phyloP scores from a whole-genome alignment of 2,797 vertebrate species.

The Lithobates sylvaticus region DNA sequence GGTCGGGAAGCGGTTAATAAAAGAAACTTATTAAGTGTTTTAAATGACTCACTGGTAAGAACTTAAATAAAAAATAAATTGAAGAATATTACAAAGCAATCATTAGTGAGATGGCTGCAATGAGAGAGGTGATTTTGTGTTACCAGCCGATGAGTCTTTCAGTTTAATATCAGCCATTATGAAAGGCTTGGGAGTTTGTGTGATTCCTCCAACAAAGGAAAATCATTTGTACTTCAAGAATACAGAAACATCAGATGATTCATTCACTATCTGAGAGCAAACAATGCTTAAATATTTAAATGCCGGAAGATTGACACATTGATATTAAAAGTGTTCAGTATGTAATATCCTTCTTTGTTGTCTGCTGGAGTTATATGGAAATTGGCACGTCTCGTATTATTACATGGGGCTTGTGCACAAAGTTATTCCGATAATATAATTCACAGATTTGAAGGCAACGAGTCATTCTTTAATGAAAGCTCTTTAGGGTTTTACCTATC shows the following conservation, averaged over 20 bases:
- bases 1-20: too few relatives aligned
- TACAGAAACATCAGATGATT: conserved; percentile 43
- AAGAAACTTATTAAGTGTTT: too few relatives aligned
- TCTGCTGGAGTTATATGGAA: conserved; percentile 11
- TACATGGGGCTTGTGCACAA: conserved; percentile 5
- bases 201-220: conserved; percentile 28
- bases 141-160: not conserved
- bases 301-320: conserved; percentile 46
- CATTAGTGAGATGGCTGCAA: conserved; percentile 15
- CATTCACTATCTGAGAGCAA: conserved; percentile 36
- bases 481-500: too few relatives aligned
- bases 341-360: conserved; percentile 25
- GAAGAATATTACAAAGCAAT: not conserved
- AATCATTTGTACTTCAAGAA: conserved; percentile 41
- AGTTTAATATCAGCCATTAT: conserved; percentile 38
- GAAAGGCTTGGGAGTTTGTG: conserved; percentile 10
- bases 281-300: conserved; percentile 50
- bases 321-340: conserved; percentile 35
- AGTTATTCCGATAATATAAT: not conserved
- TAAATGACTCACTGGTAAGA: too few relatives aligned
- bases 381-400: not conserved
- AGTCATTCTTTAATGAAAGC: not conserved
- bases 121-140: conserved; percentile 1
- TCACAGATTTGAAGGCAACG: not conserved
- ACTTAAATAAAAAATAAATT: too few relatives aligned